Evolutionary conservation across 2,888 invertebrate genomes (phyloP), one percentile per base, ranked within the genome.

Genomic region (Drosophila pseudotalamancana): DNA sequence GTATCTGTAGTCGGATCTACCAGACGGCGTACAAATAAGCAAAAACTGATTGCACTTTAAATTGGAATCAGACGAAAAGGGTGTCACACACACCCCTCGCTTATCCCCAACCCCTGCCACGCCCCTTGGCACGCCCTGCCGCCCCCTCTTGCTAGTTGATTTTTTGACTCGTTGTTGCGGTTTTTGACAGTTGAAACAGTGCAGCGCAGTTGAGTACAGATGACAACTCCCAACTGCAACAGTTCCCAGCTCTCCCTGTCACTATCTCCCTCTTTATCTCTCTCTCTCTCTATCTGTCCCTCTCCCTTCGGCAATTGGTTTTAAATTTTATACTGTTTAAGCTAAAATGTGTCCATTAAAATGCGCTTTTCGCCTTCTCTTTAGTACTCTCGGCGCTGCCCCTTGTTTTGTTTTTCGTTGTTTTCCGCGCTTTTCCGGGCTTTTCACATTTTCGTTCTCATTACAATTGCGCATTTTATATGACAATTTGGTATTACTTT

Each of bases 111-210:
- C 35, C 6, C 32, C 14, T 12, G 1, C 8, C 2, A 2, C 21
- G n/a, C n/a, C 43, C 14, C n/a, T 0, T 12, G 43, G 18, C 43
- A 29, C 29, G 43, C 43, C 5, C 31, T 12, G 11, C 19, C 8
- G 8, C 16, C 8, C n/a, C 19, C 12, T 34, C 16, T 37, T 42
- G 23, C 48, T 49, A 23, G 61, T 69, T 65, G 61, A 50, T 64
- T 74, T 82, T 74, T 59, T 63, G 64, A 59, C 56, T 64, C 35
- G 48, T 54, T 63, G 59, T 14, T 80, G 79, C 68, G 79, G 79
- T 80, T n/a, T n/a, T n/a, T 80, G 77, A 80, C 79, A 80, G 79
- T 83, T 80, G 83, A 83, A 83, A 80, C 77, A 83, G 80, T 83
- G 61, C 63, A 62, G 66, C 25, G n/a, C 43, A 54, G 70, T 39